Evolutionary conservation across 2,797 vertebrate genomes (phyloP).

Genomic region (Aythya fuligula): DNA sequence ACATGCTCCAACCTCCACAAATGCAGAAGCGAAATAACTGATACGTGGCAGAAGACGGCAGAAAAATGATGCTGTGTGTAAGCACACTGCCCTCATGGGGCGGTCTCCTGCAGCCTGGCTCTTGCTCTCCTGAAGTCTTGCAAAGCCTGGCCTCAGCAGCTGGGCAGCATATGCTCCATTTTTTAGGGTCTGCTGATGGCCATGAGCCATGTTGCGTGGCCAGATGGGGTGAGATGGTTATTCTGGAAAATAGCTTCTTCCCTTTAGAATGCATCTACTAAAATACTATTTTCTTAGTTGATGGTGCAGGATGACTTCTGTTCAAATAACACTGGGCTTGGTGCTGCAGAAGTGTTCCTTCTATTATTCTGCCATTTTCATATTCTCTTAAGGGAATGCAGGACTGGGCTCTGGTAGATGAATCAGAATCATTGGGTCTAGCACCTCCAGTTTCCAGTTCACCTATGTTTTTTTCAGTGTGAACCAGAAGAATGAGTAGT

Average conservation of each 20-base stretch:
- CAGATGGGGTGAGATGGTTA: neutral
- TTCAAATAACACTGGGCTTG: neutral
- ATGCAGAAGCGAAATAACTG: neutral
- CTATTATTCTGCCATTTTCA: neutral
- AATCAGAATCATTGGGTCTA: neutral
- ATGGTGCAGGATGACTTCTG: neutral
- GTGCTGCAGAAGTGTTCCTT: neutral
- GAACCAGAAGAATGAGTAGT: neutral
- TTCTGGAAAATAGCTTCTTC: neutral
- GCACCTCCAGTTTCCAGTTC: neutral
- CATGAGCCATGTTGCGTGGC: neutral
- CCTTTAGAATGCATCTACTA: neutral
- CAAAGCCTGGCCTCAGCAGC: neutral
- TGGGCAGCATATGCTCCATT: neutral
- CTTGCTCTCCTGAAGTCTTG: neutral
- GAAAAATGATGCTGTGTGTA: neutral
- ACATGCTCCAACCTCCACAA: neutral
- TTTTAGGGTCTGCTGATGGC: neutral
- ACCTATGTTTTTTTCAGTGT: neutral
- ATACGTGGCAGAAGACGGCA: neutral
- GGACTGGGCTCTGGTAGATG: neutral
- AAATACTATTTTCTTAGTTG: neutral
- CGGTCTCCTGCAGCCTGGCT: accelerated
- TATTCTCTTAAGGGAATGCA: neutral
- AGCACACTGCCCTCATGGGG: neutral